Conservation (phyloP, 2,797 vertebrate species). For the Lagorchestes hirsutus region DNA sequence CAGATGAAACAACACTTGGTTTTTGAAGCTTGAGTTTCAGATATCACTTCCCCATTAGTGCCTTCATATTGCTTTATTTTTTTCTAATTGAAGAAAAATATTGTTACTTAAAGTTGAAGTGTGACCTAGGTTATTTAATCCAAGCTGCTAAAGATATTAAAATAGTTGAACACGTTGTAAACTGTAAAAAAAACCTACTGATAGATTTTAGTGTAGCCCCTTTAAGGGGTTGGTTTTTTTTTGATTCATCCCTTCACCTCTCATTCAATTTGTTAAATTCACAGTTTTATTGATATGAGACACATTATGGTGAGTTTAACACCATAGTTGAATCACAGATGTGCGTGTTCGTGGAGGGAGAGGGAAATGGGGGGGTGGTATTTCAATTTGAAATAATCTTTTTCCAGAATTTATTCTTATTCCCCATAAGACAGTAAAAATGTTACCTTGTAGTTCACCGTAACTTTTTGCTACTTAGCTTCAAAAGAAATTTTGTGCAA, state of each 20-base stretch:
- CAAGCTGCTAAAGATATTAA: not conserved
- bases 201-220: constrained; percentile 40
- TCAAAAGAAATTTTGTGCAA: constrained; percentile 67
- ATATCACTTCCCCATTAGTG: not conserved
- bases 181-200: constrained; percentile 46
- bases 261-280: not conserved
- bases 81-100: constrained; percentile 25
- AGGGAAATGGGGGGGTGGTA: not conserved
- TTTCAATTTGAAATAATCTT: constrained; percentile 21
- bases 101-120: constrained; percentile 1
- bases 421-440: not conserved
- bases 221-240: not conserved
- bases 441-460: constrained; percentile 1
- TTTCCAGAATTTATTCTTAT: constrained; percentile 12
- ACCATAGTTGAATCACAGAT: not conserved
- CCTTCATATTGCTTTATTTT: not conserved
- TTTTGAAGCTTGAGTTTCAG: constrained; percentile 33
- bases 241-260: not conserved
- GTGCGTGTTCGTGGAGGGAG: not conserved
- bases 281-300: constrained; percentile 39
- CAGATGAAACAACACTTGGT: constrained; percentile 10
- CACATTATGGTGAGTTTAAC: not conserved
- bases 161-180: not conserved
- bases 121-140: not conserved
- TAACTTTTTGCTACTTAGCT: constrained; percentile 58